Base-by-base conservation (phyloP, 1,140 invertebrate species). In the Venturia canescens region DNA sequence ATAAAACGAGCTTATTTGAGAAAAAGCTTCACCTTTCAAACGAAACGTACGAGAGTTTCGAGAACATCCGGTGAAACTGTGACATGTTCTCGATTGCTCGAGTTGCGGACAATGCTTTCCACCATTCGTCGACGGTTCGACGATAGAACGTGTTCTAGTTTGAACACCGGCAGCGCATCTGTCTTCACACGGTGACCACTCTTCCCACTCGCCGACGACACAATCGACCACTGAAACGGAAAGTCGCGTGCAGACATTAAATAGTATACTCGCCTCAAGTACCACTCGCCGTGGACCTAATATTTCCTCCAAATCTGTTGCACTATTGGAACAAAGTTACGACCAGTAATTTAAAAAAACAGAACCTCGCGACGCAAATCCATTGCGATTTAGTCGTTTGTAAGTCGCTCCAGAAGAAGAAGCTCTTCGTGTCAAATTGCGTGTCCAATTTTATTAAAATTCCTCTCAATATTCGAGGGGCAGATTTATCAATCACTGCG, bases 81-180 rank as follows among this genome's bases (percentile, higher is more conserved):
- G 94, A 88, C 96, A 97, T 1, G 94, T 95, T 23, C 95, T 90
- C 77, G 94, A 94, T 87, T 97, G 96, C 74, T 95, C 91, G 80
- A 96, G 88, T 21, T 94, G 94, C 0, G 96, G 95, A 89, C 96
- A 97, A 82, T 95, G 94, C 82, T 91, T 93, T 78, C 96, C 96
- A 0, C 96, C 96, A 86, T 97, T 96, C 60, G 94, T 93, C 1
- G 95, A 93, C 18, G 93, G 92, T 34, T 93, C 92, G 23, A 94
- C 83, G 18, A 97, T 92, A 38, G 91, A 90, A 15, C 96, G 91
- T 7, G 91, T 93, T 53, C 96, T 91, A 29, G 93, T 94, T 95
- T 96, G 96, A 83, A 94, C 94, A 13, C 96, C 96, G 3, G 94
- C 93, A 48, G 96, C 96, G 86, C 96, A 97, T 75, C 93, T 93